Evolutionary conservation across 53 echinoderm and acorn worm genomes (phyloP), one percentile per base, ranked within the genome.

Genomic region (Holothuria scabra): DNA sequence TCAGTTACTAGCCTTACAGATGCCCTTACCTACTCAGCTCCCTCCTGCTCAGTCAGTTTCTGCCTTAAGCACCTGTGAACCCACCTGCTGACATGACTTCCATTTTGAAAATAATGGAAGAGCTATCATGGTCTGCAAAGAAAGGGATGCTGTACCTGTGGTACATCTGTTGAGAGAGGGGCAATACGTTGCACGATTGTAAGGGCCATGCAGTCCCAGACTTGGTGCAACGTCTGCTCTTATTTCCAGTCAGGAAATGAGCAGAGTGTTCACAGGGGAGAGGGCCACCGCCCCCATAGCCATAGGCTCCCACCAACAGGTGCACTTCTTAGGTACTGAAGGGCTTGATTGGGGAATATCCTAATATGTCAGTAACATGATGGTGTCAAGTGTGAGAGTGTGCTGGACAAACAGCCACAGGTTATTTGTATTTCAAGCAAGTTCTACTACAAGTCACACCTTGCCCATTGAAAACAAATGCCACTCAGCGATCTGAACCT

Each of bases 351-450:
- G 91, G 84, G 44, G 63, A 87, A 23, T 76, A 76, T 16, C 58
- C 84, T 19, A 66, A 46, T 12, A 28, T 66, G 23, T 78, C 59
- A 62, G 86, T 74, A 30, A 10, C 21, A 19, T 60, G 83, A 87
- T 38, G 87, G 91, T 1, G 52, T 63, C 48, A 16, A 20, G 16
- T 80, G 81, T 34, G 38, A 52, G 59, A 69, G 60, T 66, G 79
- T 91, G 24, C 13, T 88, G 38, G 91, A 88, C 48, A 91, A 88
- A 37, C 88, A 88, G 28, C 88, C 91, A 6, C 90, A 90, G 25
- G 86, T 90, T 20, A 88, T 81, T 5, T 89, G 89, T 56, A 22
- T 92, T 9, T 63, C 79, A 1, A 41, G 67, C 10, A 44, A 59
- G 8, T 92, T 89, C n/a, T n/a, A n/a, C 46, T 86, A 86, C 29